phyloP scores from a whole-genome alignment of 2,113 vertebrate genomes.

The Pseudopodoces humilis region DNA sequence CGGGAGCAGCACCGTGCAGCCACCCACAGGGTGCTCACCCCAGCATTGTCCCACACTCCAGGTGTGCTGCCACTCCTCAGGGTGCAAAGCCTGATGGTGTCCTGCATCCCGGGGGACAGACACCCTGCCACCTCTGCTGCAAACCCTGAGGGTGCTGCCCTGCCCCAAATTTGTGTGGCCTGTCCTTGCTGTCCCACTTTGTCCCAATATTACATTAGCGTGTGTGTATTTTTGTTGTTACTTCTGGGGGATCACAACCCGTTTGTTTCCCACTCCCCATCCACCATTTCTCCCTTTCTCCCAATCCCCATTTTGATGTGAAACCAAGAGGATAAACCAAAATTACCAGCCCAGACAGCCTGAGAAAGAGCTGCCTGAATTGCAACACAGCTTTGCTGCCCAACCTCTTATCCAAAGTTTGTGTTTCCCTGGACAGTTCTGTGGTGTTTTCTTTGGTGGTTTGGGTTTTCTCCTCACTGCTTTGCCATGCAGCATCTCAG shows the following conservation, averaged over 20 bases:
- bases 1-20: not conserved
- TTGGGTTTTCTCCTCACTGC: not conserved
- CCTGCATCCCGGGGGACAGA: not conserved
- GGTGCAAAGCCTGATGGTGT: not conserved
- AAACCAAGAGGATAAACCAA: not conserved
- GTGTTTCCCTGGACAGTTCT: slow-evolving; percentile 23
- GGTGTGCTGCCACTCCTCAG: not conserved
- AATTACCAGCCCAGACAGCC: not conserved
- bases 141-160: not conserved
- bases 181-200: not conserved
- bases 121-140: not conserved
- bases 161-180: not conserved
- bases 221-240: not conserved
- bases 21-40: not conserved
- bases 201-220: not conserved
- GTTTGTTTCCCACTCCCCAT: not conserved
- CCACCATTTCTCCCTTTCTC: not conserved
- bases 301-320: not conserved
- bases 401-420: slow-evolving; percentile 30
- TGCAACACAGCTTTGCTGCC: slow-evolving; percentile 24
- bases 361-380: not conserved
- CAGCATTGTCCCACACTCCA: not conserved
- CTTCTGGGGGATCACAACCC: not conserved
- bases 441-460: slow-evolving; percentile 45
- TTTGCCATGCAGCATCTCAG: slow-evolving; percentile 12